A percentile compares a stretch with the other conserved stretches of the same genome.
These are phyloP conservation scores for Eidolon helvum DNA, from an alignment of 2,113 vertebrate species.

Conservation along the genomic window DNA sequence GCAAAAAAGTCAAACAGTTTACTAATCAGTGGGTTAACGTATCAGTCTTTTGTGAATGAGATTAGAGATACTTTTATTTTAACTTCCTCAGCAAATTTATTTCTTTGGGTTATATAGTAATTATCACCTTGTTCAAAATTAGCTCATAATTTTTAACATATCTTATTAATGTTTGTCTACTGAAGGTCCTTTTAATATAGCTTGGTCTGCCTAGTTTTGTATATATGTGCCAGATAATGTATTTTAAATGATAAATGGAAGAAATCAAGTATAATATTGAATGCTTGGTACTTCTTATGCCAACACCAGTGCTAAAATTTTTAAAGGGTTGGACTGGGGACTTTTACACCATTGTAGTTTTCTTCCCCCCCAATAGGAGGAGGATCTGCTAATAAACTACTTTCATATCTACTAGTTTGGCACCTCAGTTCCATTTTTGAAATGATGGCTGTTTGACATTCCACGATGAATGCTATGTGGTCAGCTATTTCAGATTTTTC, in stretches of 20 bases:
- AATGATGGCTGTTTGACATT: slow-evolving; percentile 64
- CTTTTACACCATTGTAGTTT: not conserved
- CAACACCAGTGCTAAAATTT: not conserved
- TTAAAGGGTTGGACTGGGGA: not conserved
- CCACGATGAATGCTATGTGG: slow-evolving; percentile 67
- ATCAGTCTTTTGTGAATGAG: not conserved
- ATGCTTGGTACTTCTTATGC: not conserved
- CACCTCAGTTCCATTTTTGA: slow-evolving; percentile 52
- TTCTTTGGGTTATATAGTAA: not conserved
- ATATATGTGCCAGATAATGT: not conserved
- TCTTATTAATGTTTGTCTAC: not conserved
- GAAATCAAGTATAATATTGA: not conserved
- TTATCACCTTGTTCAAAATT: not conserved
- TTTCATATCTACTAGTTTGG: not conserved
- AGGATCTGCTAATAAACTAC: slow-evolving; percentile 9
- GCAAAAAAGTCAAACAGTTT: not conserved
- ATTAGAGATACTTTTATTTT: not conserved
- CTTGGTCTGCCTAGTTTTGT: not conserved
- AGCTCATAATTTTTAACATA: not conserved
- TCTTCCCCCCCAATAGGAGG: not conserved
- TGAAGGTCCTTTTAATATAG: not conserved
- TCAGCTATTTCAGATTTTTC: slow-evolving; percentile 72
- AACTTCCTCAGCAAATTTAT: not conserved
- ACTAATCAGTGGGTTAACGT: not conserved
- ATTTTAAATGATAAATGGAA: not conserved